Evolutionary conservation across 2,113 vertebrate genomes (phyloP).

Genomic region (Toxotes chatareus): DNA sequence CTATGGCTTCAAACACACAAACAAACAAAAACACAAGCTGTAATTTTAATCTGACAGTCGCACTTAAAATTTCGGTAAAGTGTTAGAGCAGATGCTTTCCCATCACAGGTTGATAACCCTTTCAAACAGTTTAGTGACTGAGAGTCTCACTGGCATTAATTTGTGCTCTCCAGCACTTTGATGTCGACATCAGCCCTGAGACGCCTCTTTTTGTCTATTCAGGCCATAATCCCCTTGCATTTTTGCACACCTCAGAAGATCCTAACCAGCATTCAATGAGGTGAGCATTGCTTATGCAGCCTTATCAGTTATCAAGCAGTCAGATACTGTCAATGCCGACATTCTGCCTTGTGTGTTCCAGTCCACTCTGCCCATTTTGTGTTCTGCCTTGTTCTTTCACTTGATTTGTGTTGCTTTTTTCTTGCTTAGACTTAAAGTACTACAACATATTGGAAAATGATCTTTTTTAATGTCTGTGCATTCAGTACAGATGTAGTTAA

Average conservation of each 20-base stretch:
- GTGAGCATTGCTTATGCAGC: constrained; percentile 9
- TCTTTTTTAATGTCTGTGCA: no score
- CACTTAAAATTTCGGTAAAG: neutral
- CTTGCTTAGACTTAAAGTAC: no score
- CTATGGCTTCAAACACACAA: neutral
- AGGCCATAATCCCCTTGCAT: constrained; percentile 36
- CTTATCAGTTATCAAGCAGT: constrained; percentile 35
- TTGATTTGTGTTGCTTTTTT: neutral
- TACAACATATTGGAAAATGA: no score
- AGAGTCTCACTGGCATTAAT: constrained; percentile 16
- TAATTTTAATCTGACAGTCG: neutral
- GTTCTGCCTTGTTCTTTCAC: neutral
- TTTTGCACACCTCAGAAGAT: constrained; percentile 34
- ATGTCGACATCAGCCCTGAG: constrained; percentile 27
- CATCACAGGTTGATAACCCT: neutral
- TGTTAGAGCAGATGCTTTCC: neutral
- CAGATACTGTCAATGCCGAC: constrained; percentile 17
- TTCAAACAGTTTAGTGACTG: constrained; percentile 2
- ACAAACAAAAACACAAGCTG: neutral
- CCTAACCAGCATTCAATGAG: constrained; percentile 29
- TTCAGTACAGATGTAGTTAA: no score
- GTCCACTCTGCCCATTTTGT: neutral
- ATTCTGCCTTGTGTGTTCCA: neutral
- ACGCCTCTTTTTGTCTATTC: constrained; percentile 36
- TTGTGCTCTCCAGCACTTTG: constrained; percentile 22